A percentile compares a stretch with the other conserved stretches of the same genome.
phyloP scores from a whole-genome alignment of 2,888 invertebrate species.

The Blomia tropicalis region DNA sequence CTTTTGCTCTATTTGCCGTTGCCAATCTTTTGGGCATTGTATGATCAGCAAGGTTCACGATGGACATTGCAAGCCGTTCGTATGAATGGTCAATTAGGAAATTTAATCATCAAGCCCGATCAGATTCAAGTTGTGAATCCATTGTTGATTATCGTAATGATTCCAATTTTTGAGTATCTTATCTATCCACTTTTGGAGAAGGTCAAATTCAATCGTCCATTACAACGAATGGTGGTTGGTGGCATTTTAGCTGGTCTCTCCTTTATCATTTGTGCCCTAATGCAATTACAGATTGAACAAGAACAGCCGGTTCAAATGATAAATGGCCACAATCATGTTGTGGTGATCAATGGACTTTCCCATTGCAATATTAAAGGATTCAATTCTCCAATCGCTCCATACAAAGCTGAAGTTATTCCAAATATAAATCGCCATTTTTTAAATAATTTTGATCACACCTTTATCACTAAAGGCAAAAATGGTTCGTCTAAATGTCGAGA shows the following conservation, averaged over 20 bases:
- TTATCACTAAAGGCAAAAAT: not conserved
- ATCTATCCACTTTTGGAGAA: slow-evolving; percentile 65
- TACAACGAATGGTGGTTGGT: slow-evolving; percentile 71
- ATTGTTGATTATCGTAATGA: slow-evolving; percentile 53
- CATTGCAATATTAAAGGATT: not conserved
- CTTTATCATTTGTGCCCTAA: slow-evolving; percentile 64
- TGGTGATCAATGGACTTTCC: slow-evolving; percentile 24
- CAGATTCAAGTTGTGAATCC: slow-evolving; percentile 66
- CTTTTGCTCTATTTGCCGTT: slow-evolving; percentile 69
- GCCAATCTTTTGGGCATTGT: slow-evolving; percentile 93
- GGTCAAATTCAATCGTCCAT: slow-evolving; percentile 45
- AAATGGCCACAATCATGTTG: slow-evolving; percentile 19
- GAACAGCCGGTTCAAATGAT: slow-evolving; percentile 17
- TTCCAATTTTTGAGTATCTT: slow-evolving; percentile 48
- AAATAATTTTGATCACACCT: not conserved
- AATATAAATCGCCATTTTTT: slow-evolving; percentile 31
- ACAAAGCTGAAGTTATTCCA: slow-evolving; percentile 31
- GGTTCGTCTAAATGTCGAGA: not conserved
- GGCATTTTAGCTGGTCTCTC: slow-evolving; percentile 67
- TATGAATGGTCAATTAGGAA: slow-evolving; percentile 51
- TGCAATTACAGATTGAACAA: slow-evolving; percentile 59
- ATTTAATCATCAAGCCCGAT: slow-evolving; percentile 52
- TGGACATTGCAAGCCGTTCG: slow-evolving; percentile 83
- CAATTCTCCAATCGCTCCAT: slow-evolving; percentile 4
- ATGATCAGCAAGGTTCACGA: slow-evolving; percentile 82